Conservation (phyloP, 2,888 invertebrate genomes). For the Perdita meconis region DNA sequence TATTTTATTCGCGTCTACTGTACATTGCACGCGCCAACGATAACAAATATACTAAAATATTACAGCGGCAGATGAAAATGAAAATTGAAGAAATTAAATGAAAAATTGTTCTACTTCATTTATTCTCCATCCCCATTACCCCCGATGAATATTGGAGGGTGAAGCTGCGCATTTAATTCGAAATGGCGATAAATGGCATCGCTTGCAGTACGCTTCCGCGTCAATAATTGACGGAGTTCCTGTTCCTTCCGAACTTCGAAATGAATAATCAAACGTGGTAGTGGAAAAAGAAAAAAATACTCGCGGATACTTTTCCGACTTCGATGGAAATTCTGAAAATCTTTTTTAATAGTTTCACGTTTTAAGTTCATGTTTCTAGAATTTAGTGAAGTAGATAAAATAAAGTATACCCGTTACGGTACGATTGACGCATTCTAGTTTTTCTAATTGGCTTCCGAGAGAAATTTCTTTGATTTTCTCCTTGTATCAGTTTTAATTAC, state of each 20-base stretch:
- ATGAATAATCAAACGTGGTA: no score
- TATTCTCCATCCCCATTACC: slow-evolving; percentile 5
- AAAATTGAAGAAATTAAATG: neutral
- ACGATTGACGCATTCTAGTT: no score
- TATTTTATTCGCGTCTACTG: no score
- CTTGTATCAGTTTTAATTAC: no score
- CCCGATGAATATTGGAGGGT: neutral
- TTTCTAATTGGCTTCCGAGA: no score
- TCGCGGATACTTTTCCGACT: neutral
- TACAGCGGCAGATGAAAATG: neutral
- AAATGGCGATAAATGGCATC: neutral
- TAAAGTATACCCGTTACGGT: no score
- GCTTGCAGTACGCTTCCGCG: neutral
- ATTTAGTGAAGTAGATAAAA: no score
- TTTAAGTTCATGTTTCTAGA: no score
- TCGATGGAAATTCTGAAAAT: neutral
- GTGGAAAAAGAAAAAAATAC: no score
- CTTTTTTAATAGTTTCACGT: neutral
- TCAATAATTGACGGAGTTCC: neutral
- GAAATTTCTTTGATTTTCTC: no score
- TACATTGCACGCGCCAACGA: no score
- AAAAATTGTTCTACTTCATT: neutral
- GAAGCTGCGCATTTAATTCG: neutral
- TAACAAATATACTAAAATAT: neutral
- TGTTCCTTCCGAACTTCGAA: no score